Conservation (phyloP, 2,113 vertebrate species). For the Oostethus manadensis region DNA sequence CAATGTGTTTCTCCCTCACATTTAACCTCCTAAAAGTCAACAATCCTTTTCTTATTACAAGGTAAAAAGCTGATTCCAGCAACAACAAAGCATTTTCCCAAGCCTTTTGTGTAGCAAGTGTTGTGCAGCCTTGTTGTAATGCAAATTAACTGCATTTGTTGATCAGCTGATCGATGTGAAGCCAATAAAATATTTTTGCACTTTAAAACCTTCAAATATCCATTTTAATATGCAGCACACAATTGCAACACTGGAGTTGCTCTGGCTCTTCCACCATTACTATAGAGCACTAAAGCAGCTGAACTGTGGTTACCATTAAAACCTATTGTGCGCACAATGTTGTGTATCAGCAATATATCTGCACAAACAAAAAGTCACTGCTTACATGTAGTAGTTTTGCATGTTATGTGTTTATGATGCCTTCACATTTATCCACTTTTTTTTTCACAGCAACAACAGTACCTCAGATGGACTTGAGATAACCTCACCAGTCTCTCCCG, state of each 20-base stretch:
- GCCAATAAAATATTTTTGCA: too few species aligned
- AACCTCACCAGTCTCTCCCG: constrained; percentile 22
- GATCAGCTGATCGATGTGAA: background rate
- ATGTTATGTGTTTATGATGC: constrained; percentile 5
- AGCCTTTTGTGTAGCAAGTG: too few species aligned
- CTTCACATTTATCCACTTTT: background rate
- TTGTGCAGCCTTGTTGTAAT: background rate
- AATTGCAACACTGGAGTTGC: background rate
- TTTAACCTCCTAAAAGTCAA: constrained; percentile 19
- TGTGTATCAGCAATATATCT: constrained; percentile 14
- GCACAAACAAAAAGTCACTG: constrained; percentile 27
- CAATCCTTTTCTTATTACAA: background rate
- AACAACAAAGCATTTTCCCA: background rate
- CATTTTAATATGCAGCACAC: too few species aligned
- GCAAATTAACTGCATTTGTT: background rate
- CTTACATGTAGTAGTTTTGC: constrained; percentile 31
- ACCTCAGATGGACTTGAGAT: constrained; percentile 61
- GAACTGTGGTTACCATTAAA: too few species aligned
- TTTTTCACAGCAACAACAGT: constrained; percentile 31
- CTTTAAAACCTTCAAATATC: too few species aligned
- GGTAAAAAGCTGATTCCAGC: background rate
- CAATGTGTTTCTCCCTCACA: constrained; percentile 26
- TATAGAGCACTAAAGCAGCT: background rate
- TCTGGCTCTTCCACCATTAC: background rate
- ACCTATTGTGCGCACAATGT: background rate